A percentile compares a stretch with the other conserved stretches of the same genome.
phyloP scores from a whole-genome alignment of 2,888 invertebrate species.

The Chesias legatella region DNA sequence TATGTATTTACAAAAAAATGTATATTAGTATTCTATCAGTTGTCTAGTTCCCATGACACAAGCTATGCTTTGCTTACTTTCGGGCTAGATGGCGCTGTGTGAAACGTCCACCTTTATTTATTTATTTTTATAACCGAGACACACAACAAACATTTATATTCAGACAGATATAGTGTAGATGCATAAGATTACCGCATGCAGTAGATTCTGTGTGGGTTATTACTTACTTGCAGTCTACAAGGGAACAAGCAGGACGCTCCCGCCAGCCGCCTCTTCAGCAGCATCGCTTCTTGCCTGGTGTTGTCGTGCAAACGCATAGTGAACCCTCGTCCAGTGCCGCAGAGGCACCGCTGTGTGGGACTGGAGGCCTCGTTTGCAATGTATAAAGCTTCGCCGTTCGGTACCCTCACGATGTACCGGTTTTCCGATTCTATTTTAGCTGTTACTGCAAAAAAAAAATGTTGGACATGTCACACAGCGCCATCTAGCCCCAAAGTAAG shows the following conservation, averaged over 20 bases:
- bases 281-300: conserved; percentile 90
- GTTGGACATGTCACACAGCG: background rate
- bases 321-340: conserved; percentile 87
- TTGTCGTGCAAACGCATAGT: conserved; percentile 90
- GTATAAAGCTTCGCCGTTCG: conserved; percentile 87
- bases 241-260: conserved; percentile 86
- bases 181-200: no score
- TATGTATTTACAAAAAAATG: no score
- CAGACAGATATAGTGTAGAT: no score
- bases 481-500: no score
- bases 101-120: no score
- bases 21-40: no score
- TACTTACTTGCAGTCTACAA: conserved; percentile 83
- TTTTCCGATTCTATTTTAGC: conserved; percentile 84
- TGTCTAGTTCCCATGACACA: no score
- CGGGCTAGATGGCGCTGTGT: no score
- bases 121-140: no score
- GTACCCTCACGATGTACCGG: conserved; percentile 86
- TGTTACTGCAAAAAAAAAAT: conserved; percentile 65
- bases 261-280: conserved; percentile 85
- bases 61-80: no score
- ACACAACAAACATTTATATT: no score
- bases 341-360: conserved; percentile 82
- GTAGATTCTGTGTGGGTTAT: no score
- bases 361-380: conserved; percentile 85